Conservation (phyloP, 2,113 vertebrate genomes). For the Xenopus borealis region DNA sequence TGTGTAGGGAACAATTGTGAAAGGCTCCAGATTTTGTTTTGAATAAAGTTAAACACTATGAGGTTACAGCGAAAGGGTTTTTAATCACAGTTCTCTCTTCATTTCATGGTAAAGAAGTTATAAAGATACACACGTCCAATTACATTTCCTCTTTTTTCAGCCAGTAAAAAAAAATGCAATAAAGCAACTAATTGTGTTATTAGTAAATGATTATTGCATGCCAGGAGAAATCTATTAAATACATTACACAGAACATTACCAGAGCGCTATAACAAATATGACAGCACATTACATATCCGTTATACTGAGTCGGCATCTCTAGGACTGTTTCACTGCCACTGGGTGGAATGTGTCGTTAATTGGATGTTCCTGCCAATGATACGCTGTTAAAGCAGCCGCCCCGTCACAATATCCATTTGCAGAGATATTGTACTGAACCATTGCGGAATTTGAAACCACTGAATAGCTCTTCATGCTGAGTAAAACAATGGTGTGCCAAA, state of each 20-base stretch:
- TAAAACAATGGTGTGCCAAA: too few species aligned
- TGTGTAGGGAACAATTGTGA: constrained; percentile 19
- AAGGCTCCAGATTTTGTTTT: constrained; percentile 11
- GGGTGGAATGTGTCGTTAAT: too few species aligned
- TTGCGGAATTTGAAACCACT: too few species aligned
- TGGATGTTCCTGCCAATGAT: too few species aligned
- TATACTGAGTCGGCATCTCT: too few species aligned
- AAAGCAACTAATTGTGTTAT: neutral
- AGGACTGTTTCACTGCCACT: neutral
- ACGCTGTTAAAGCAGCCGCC: too few species aligned
- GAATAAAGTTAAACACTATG: constrained; percentile 11
- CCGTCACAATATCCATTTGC: too few species aligned
- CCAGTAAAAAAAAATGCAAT: neutral
- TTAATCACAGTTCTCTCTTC: neutral
- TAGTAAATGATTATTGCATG: neutral
- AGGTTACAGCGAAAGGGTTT: constrained; percentile 6
- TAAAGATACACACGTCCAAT: neutral
- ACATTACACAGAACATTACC: neutral
- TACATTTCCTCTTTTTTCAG: neutral
- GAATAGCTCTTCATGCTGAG: too few species aligned
- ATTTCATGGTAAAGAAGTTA: too few species aligned
- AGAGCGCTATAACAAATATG: neutral
- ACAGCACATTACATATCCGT: too few species aligned
- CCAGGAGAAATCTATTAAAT: neutral
- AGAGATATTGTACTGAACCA: too few species aligned